phyloP scores from a whole-genome alignment of 2,888 invertebrate species.

The Pachydiplax longipennis region DNA sequence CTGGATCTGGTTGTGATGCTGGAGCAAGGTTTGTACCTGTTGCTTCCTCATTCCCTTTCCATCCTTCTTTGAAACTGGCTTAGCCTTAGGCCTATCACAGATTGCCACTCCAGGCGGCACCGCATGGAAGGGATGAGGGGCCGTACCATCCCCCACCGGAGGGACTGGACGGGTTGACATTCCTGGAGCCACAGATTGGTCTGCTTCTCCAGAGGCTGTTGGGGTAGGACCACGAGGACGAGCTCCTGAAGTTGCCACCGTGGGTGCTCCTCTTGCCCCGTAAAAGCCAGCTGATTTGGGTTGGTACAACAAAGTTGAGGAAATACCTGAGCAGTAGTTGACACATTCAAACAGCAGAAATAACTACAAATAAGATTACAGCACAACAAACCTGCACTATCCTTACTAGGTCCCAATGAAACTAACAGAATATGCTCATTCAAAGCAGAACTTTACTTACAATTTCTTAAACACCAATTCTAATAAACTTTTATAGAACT shows the following conservation, averaged over 20 bases:
- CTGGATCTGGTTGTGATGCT: conserved; percentile 59
- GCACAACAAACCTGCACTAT: no score
- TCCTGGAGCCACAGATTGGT: neutral
- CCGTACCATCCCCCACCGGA: conserved; percentile 54
- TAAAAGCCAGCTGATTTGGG: conserved; percentile 19
- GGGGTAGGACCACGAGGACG: conserved; percentile 35
- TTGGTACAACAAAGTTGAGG: neutral
- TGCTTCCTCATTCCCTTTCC: conserved; percentile 67
- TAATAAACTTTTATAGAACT: no score
- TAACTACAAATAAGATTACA: neutral
- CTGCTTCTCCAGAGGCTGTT: conserved; percentile 7
- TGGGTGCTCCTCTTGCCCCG: neutral
- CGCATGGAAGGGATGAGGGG: conserved; percentile 48
- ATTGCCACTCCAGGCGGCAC: conserved; percentile 64
- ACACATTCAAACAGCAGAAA: neutral
- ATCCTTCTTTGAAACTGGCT: conserved; percentile 81
- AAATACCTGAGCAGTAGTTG: neutral
- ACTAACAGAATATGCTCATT: no score
- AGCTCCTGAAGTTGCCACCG: conserved; percentile 8
- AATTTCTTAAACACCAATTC: no score
- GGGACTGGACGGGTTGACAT: conserved; percentile 49
- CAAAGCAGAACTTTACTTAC: no score
- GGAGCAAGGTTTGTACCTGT: conserved; percentile 59
- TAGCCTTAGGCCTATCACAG: conserved; percentile 84
- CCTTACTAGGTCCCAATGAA: no score